Conservation (phyloP, 2,113 vertebrate genomes). For the Chaetorhynchus papuensis region DNA sequence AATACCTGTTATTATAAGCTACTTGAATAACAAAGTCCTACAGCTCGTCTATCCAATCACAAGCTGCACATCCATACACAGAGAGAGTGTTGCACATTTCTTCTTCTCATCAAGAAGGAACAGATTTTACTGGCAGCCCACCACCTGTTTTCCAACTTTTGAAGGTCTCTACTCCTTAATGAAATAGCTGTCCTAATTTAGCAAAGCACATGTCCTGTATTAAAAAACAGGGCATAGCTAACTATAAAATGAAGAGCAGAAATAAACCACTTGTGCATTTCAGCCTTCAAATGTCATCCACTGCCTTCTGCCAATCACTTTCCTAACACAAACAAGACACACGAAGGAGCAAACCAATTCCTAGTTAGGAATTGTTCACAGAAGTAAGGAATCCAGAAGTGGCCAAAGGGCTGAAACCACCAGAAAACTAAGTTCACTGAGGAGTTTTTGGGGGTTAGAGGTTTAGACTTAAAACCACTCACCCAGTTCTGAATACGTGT, state of each 20-base stretch:
- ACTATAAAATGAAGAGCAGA: neutral
- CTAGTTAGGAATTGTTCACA: conserved; percentile 46
- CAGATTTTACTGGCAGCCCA: neutral
- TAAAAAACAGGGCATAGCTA: neutral
- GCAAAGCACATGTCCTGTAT: neutral
- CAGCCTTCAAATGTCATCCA: conserved; percentile 6
- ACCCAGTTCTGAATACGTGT: neutral
- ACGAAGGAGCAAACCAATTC: conserved; percentile 17
- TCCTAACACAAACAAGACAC: neutral
- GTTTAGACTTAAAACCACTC: neutral
- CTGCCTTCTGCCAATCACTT: conserved; percentile 28
- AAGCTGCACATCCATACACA: neutral
- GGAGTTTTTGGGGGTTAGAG: neutral
- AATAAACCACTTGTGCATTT: conserved; percentile 14
- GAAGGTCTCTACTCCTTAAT: neutral
- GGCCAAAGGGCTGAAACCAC: neutral
- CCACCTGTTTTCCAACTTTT: neutral
- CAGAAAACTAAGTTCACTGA: neutral
- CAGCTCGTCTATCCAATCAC: fast-evolving
- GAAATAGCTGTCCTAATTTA: neutral
- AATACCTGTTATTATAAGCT: neutral
- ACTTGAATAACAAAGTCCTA: neutral
- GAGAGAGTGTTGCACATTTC: neutral
- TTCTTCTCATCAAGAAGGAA: neutral
- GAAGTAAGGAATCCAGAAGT: neutral